Conservation (phyloP, 2,797 vertebrate genomes). For the Craterocephalus amniculus region DNA sequence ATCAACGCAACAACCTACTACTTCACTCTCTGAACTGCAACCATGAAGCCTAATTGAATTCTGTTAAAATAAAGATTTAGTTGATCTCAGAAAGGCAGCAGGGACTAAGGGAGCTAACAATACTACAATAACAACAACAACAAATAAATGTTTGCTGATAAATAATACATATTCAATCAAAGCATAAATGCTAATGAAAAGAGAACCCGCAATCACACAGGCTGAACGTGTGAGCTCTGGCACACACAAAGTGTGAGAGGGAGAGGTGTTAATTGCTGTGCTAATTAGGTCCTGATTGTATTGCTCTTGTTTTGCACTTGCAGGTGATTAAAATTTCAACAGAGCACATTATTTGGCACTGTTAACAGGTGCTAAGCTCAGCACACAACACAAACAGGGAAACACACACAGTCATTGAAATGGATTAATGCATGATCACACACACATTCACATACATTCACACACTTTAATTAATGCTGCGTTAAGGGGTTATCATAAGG, state of each 20-base stretch:
- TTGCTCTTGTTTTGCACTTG: slow-evolving; percentile 99
- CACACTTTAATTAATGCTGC: slow-evolving; percentile 4
- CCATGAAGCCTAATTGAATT: neutral
- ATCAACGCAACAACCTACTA: neutral
- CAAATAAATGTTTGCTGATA: slow-evolving; percentile 79
- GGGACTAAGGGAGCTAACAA: slow-evolving; percentile 38
- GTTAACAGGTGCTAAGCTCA: slow-evolving; percentile 93
- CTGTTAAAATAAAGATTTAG: slow-evolving; percentile 3
- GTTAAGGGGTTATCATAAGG: slow-evolving; percentile 21
- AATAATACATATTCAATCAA: slow-evolving; percentile 81
- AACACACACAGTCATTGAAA: slow-evolving; percentile 33
- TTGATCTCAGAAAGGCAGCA: slow-evolving; percentile 20
- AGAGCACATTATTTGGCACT: slow-evolving; percentile 98
- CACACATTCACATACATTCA: slow-evolving; percentile 6
- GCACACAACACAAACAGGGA: slow-evolving; percentile 61
- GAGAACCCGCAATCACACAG: slow-evolving; percentile 70
- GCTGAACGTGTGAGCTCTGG: slow-evolving; percentile 76
- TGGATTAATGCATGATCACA: slow-evolving; percentile 15
- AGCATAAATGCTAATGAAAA: slow-evolving; percentile 81
- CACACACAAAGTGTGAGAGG: slow-evolving; percentile 72
- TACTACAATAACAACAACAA: slow-evolving; percentile 61
- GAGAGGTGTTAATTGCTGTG: slow-evolving; percentile 99
- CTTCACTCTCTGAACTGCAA: neutral
- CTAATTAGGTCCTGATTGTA: slow-evolving; percentile 99
- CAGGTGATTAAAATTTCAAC: slow-evolving; percentile 99